A percentile compares a stretch with the other conserved stretches of the same genome.
Conservation (phyloP, 2,113 vertebrate species). For the Sakesphorus luctuosus region DNA sequence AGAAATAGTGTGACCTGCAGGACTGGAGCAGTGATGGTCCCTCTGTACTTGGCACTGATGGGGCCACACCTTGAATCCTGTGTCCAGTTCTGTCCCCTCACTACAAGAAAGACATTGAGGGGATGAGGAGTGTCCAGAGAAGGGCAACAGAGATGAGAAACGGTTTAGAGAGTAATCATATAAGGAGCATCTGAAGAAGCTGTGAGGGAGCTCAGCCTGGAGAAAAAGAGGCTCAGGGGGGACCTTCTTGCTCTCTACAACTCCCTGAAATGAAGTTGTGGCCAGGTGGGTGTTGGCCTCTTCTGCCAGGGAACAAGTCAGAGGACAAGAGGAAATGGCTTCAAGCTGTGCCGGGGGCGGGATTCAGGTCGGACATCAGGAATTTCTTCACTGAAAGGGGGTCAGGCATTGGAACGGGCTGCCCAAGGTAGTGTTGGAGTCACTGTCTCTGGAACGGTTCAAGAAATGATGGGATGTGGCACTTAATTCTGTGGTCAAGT, state of each 20-base stretch:
- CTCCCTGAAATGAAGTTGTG: background rate
- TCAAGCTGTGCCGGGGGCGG: background rate
- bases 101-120: background rate
- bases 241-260: background rate
- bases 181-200: background rate
- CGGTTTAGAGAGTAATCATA: background rate
- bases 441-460: background rate
- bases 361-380: background rate
- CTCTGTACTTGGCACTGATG: background rate
- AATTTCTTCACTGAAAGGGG: background rate
- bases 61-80: background rate
- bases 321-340: background rate
- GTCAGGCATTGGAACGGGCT: background rate
- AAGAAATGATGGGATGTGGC: background rate
- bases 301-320: background rate
- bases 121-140: too few relatives aligned
- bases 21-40: background rate
- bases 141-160: background rate
- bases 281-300: too few relatives aligned
- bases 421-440: background rate
- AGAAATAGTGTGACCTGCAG: background rate
- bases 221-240: background rate
- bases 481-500: background rate
- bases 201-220: background rate
- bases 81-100: background rate